Evolutionary conservation across 2,113 vertebrate species (phyloP), one percentile per base, ranked within the genome.

Genomic region (Dromas ardeola): DNA sequence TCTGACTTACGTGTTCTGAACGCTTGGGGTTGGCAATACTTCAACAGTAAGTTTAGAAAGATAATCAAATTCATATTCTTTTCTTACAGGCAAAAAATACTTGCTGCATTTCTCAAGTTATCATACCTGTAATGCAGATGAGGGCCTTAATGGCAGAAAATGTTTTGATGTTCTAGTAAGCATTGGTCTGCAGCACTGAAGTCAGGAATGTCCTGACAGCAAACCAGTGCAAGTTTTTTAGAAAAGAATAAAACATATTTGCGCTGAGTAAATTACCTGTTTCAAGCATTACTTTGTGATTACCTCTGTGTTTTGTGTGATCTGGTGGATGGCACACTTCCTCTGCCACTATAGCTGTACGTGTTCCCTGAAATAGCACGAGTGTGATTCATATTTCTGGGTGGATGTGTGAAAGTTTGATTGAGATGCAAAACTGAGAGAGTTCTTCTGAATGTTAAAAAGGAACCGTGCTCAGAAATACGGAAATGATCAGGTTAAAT

Each of bases 331-430:
- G 82, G 80, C 72, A 90, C 15, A 1, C 53, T 88, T 95, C 34
- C 23, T 13, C 43, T 65, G 81, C 59, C 81, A 52, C 86, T 90
- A n/a, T 73, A 77, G 72, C 83, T 91, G 82, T 87, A 18, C 30
- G 6, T 9, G 49, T 72, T 96, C 58, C 81, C 93, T 71, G 85
- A 97, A 97, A 92, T 96, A 94, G 92, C 79, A 30, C 53, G 22
- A n/a, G 90, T 63, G 95, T 95, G 94, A 97, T 97, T 95, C 90
- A 93, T 97, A 66, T 90, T 95, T 95, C 94, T 95, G 58, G 66
- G 81, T 95, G 91, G 53, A 95, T 95, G 84, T 94, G 91, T 95
- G 93, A 96, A 95, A 77, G 93, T 96, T 97, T 89, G 76, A 88
- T 79, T 93, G 94, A 95, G 90, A 91, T 96, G 80, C 93, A 95